phyloP scores from a whole-genome alignment of 2,113 vertebrate genomes.

The Protobothrops mucrosquamatus region DNA sequence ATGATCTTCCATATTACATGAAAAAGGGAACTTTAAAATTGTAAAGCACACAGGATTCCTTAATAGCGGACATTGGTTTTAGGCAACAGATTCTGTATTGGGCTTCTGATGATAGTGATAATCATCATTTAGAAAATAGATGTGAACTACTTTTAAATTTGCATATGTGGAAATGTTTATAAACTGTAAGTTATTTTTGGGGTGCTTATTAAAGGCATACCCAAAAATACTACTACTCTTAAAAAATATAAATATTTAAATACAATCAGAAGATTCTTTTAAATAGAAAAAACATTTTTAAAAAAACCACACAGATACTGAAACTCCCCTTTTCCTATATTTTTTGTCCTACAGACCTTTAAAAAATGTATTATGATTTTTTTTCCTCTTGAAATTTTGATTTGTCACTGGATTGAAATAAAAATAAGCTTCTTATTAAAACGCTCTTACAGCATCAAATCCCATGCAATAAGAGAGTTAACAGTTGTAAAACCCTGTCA shows the following conservation, averaged over 20 bases:
- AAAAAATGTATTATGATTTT: constrained; percentile 33
- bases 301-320: not conserved
- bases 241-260: constrained; percentile 12
- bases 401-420: constrained; percentile 63
- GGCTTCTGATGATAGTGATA: not conserved
- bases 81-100: not conserved
- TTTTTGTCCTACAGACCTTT: constrained; percentile 15
- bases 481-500: constrained; percentile 75
- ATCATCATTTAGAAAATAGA: not conserved
- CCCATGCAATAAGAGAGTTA: constrained; percentile 74
- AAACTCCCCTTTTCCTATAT: constrained; percentile 25
- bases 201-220: not conserved
- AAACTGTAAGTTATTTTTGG: not conserved
- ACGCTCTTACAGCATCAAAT: constrained; percentile 72
- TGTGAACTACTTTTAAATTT: not conserved
- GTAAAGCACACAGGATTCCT: not conserved
- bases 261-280: not conserved
- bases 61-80: not conserved
- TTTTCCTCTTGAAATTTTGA: constrained; percentile 48
- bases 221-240: not conserved
- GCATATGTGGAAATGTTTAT: not conserved
- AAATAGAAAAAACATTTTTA: constrained; percentile 12
- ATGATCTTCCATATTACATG: not conserved
- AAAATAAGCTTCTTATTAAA: constrained; percentile 76
- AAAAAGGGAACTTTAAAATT: not conserved